These are phyloP conservation scores for Echinops telfairi DNA, from an alignment of 2,113 vertebrate species.

Conservation along the genomic window DNA sequence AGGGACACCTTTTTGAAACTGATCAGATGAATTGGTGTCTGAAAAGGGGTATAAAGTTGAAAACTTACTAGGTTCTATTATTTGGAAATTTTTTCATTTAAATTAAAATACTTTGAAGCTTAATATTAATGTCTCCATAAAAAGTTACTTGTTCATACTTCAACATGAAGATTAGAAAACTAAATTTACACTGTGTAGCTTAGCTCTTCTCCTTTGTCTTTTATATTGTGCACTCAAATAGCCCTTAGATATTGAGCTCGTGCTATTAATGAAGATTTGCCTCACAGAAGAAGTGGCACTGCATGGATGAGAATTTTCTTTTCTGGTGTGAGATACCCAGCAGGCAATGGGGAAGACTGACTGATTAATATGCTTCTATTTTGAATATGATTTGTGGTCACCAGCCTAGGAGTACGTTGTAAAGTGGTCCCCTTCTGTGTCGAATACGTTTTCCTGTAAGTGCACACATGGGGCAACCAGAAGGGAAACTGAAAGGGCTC, in stretches of 20 bases:
- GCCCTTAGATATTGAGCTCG: not conserved
- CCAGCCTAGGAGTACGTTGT: not conserved
- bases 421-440: fast-evolving
- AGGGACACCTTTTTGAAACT: not conserved
- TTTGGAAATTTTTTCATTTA: not conserved
- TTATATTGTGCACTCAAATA: not conserved
- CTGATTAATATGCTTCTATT: fast-evolving
- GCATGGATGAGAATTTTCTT: not conserved
- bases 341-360: not conserved
- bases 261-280: too few species aligned
- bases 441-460: fast-evolving
- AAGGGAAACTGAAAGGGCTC: not conserved
- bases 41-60: too few species aligned
- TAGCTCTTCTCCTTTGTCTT: not conserved
- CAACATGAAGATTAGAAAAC: not conserved
- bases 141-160: not conserved
- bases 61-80: too few species aligned
- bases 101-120: not conserved
- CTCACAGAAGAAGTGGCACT: not conserved
- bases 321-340: not conserved
- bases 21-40: not conserved
- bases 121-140: not conserved
- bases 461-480: too few species aligned
- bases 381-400: not conserved
- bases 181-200: not conserved